phyloP scores from a whole-genome alignment of 2,113 vertebrate species.

The Herpetotheres cachinnans region DNA sequence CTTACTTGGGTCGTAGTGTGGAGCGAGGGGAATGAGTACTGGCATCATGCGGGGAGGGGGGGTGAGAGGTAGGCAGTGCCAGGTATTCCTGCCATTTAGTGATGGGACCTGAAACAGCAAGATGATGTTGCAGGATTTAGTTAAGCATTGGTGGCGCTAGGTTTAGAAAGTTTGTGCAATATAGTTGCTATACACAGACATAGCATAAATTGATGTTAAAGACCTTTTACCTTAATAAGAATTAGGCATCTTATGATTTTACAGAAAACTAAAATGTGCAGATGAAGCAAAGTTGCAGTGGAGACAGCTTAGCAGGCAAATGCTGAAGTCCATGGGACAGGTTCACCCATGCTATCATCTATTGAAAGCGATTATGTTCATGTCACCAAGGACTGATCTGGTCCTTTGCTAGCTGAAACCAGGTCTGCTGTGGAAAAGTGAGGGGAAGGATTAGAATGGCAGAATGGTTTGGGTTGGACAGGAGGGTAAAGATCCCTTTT shows the following conservation, averaged over 20 bases:
- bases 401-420: background rate
- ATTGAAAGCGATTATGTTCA: background rate
- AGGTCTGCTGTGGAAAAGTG: background rate
- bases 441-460: background rate
- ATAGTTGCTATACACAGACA: background rate
- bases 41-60: accelerated
- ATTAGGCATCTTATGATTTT: background rate
- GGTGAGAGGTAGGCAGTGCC: background rate
- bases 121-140: background rate
- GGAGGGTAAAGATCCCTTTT: too few relatives aligned
- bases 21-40: background rate
- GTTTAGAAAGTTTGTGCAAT: background rate
- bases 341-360: background rate
- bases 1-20: background rate
- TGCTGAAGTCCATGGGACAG: background rate
- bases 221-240: background rate
- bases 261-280: background rate
- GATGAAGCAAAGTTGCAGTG: background rate
- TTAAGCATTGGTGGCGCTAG: background rate
- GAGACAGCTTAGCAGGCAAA: background rate
- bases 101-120: background rate
- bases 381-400: background rate
- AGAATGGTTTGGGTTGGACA: too few relatives aligned
- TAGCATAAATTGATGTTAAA: background rate
- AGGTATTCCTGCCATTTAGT: background rate